phyloP scores from a whole-genome alignment of 2,888 invertebrate species.

The Lepetodrilus schrolli region DNA sequence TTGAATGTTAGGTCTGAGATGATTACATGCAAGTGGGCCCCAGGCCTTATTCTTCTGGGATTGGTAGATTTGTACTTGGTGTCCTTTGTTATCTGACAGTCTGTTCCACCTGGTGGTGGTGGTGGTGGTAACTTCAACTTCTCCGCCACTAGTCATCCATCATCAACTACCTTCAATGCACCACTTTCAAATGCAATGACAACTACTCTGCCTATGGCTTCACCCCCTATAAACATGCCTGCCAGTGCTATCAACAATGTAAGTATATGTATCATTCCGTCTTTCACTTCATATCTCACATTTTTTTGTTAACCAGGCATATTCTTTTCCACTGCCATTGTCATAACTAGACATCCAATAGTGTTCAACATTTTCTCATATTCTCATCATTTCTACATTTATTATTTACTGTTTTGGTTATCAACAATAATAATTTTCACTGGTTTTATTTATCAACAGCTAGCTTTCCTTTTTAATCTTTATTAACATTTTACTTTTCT shows the following conservation, averaged over 20 bases:
- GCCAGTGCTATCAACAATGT: conserved; percentile 51
- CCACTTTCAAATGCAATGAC: conserved; percentile 37
- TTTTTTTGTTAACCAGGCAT: neutral
- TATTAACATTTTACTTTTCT: too few relatives aligned
- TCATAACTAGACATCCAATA: too few relatives aligned
- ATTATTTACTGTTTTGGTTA: too few relatives aligned
- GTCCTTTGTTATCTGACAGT: conserved; percentile 30
- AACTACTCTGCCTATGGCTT: conserved; percentile 46
- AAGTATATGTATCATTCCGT: conserved; percentile 40
- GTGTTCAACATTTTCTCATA: neutral
- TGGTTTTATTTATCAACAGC: too few relatives aligned
- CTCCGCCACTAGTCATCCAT: conserved; percentile 46
- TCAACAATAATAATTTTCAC: too few relatives aligned
- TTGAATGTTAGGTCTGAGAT: too few relatives aligned
- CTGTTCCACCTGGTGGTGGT: conserved; percentile 42
- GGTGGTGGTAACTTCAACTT: conserved; percentile 51
- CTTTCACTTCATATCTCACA: neutral
- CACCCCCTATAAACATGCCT: conserved; percentile 50
- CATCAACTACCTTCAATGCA: conserved; percentile 44
- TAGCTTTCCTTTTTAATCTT: too few relatives aligned
- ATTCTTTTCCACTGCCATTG: neutral
- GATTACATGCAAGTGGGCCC: too few relatives aligned
- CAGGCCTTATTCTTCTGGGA: too few relatives aligned
- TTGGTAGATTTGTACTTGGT: too few relatives aligned
- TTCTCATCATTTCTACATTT: neutral